Evolutionary conservation across 2,888 invertebrate species (phyloP), one percentile per base, ranked within the genome.

Genomic region (Himalopsyche japonica): DNA sequence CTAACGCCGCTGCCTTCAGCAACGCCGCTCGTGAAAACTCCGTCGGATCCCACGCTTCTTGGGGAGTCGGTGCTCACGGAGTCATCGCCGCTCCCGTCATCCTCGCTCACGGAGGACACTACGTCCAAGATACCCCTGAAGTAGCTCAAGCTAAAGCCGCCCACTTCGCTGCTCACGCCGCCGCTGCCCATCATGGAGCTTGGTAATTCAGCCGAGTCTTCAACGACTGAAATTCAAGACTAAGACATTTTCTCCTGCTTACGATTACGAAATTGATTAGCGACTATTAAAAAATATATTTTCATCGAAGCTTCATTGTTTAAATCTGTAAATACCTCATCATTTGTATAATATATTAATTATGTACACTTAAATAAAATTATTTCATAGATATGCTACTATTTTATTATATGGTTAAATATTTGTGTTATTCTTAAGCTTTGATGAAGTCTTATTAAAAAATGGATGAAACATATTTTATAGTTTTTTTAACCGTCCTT

Each of bases 61-160:
- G 43, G 43, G 43, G 43, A 43, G 43, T 43, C 15, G 43, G 43
- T 43, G 43, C 20, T 49, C 81, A 91, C 79, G 93, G 93, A 81
- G 93, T 92, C 57, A 93, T 93, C 87, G 92, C 92, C 89, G 92
- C 92, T 91, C 57, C 34, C 20, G 92, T 92, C 87, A 93, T 92
- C 85, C 91, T 93, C 88, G 92, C 93, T 37, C 93, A 93, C 85
- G 92, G 92, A 88, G 92, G 92, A 32, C 92, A 92, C 89, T 93
- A 93, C 89, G 93, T 94, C 89, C 34, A 80, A 24, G 94, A 94
- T 89, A 93, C 93, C 79, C 93, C 93, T 85, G 94, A 94, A 89
- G 94, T 94, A 57, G 93, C 93, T 86, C 93, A 93, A 86, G 94
- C 94, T 48, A 93, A 93, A 88, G 93, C 93, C 83, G 91, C 92